phyloP scores from a whole-genome alignment of 1,140 invertebrate species.

The Lepidurus apus region DNA sequence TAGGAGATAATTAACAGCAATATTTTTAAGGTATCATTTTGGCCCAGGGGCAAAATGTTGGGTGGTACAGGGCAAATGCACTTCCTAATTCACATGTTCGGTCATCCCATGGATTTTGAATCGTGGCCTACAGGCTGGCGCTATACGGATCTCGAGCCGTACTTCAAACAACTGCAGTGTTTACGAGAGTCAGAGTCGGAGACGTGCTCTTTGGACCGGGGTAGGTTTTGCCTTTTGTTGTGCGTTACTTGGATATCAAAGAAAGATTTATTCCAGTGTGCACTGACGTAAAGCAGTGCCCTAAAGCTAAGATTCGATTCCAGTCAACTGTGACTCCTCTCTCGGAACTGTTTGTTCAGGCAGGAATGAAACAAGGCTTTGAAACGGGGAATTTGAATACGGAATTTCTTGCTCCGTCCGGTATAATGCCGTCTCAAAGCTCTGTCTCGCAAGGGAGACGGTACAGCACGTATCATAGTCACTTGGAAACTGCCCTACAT shows the following conservation, averaged over 20 bases:
- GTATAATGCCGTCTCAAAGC: slow-evolving; percentile 44
- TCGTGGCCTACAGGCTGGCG: slow-evolving; percentile 56
- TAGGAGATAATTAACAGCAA: background rate
- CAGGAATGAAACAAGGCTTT: background rate
- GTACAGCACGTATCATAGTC: slow-evolving; percentile 52
- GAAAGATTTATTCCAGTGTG: background rate
- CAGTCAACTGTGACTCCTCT: slow-evolving; percentile 23
- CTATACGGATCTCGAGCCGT: slow-evolving; percentile 49
- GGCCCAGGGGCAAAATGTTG: slow-evolving; percentile 61
- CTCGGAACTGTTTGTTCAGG: background rate
- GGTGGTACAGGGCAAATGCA: slow-evolving; percentile 66
- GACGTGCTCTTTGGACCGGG: background rate
- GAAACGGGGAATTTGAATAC: slow-evolving; percentile 36
- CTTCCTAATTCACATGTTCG: slow-evolving; percentile 60
- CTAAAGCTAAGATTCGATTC: background rate
- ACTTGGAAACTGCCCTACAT: slow-evolving; percentile 59
- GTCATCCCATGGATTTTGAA: slow-evolving; percentile 55
- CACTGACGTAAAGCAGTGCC: background rate
- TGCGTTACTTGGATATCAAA: background rate
- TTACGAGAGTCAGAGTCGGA: background rate
- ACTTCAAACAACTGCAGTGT: slow-evolving; percentile 42
- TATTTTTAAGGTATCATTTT: slow-evolving; percentile 50
- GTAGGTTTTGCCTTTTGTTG: background rate
- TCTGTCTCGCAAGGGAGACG: slow-evolving; percentile 50
- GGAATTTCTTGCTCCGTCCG: slow-evolving; percentile 40